phyloP scores from a whole-genome alignment of 1,140 invertebrate species.

The Dolichoris vasculosae region DNA sequence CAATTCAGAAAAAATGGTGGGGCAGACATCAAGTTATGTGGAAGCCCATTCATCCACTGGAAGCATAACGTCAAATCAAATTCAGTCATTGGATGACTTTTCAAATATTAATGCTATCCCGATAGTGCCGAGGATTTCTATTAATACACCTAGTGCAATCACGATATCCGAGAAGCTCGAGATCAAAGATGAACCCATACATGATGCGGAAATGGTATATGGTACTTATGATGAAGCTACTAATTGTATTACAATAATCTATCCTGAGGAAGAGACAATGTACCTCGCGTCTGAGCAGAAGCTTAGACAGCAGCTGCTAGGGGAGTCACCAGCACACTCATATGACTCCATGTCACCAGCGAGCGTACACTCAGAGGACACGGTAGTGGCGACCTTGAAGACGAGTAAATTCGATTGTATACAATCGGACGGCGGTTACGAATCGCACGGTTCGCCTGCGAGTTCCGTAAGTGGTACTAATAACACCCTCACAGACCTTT shows the following conservation, averaged over 20 bases:
- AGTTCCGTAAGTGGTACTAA: conserved; percentile 39
- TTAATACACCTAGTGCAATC: conserved; percentile 15
- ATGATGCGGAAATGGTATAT: conserved; percentile 74
- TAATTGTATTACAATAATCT: conserved; percentile 83
- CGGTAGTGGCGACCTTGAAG: conserved; percentile 49
- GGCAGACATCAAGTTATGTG: conserved; percentile 85
- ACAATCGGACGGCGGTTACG: conserved; percentile 70
- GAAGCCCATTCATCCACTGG: conserved; percentile 81
- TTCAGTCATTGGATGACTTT: not conserved
- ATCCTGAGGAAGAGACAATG: conserved; percentile 76
- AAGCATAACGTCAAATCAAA: conserved; percentile 53
- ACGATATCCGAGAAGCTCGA: conserved; percentile 45
- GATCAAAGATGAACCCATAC: conserved; percentile 58
- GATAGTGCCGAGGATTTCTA: conserved; percentile 1
- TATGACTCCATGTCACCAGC: conserved; percentile 67
- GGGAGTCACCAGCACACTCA: conserved; percentile 60
- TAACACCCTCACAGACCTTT: conserved; percentile 75
- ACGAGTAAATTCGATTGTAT: conserved; percentile 59
- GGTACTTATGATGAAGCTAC: conserved; percentile 82
- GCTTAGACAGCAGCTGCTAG: not conserved
- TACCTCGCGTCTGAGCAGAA: conserved; percentile 39
- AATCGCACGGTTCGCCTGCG: conserved; percentile 69
- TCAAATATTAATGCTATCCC: not conserved
- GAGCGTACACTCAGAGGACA: conserved; percentile 65
- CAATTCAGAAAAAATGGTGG: conserved; percentile 80